Evolutionary conservation across 1,140 invertebrate species (phyloP).

Genomic region (Palaemon carinicauda): DNA sequence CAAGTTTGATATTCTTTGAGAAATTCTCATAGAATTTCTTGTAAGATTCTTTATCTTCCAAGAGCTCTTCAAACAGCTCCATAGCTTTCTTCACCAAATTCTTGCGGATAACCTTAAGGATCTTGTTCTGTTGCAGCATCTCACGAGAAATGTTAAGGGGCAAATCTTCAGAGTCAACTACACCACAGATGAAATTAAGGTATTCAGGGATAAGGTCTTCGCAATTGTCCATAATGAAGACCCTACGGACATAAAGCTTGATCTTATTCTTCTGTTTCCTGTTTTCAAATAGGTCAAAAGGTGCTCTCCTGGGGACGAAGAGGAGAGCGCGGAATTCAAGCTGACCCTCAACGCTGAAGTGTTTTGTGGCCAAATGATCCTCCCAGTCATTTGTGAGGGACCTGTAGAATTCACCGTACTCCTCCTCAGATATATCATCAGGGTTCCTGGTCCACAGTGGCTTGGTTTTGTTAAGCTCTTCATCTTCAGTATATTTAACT

Average conservation of each 20-base stretch:
- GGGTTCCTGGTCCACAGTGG: constrained; percentile 98
- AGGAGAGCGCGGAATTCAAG: constrained; percentile 95
- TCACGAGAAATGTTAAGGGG: constrained; percentile 98
- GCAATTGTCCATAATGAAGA: constrained; percentile 99
- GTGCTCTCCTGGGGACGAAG: constrained; percentile 92
- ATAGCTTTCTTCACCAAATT: constrained; percentile 98
- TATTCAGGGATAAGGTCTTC: constrained; percentile 99
- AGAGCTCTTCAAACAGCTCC: constrained; percentile 93
- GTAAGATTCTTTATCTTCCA: constrained; percentile 96
- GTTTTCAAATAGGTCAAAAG: constrained; percentile 98
- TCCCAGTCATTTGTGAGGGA: constrained; percentile 99
- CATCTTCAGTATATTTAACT: constrained; percentile 97
- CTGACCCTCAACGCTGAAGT: constrained; percentile 98
- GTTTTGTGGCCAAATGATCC: constrained; percentile 97
- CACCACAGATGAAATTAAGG: constrained; percentile 95
- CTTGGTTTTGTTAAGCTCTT: constrained; percentile 98
- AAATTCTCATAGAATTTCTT: constrained; percentile 99
- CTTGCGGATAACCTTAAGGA: constrained; percentile 97
- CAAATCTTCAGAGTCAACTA: constrained; percentile 97
- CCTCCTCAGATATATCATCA: constrained; percentile 96
- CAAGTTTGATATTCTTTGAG: constrained; percentile 96
- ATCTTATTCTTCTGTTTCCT: constrained; percentile 99
- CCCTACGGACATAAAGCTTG: constrained; percentile 77
- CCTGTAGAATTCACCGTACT: constrained; percentile 99
- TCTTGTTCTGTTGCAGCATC: constrained; percentile 99